These are phyloP conservation scores for Babyrousa celebensis DNA, from an alignment of 2,797 vertebrate genomes.

Conservation along the genomic window DNA sequence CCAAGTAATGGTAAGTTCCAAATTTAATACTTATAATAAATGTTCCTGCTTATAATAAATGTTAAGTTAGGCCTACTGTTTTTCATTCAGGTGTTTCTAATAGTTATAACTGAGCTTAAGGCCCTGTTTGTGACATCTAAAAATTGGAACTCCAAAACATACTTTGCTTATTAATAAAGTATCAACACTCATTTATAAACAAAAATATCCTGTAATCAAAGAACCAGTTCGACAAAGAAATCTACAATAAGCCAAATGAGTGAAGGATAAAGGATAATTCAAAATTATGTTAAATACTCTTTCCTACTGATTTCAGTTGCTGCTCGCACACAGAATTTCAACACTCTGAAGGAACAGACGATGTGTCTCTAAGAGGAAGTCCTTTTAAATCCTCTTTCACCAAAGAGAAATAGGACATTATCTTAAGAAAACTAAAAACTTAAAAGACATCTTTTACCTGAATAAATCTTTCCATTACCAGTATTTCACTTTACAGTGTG, in stretches of 20 bases:
- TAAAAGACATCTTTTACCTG: conserved; percentile 39
- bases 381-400: conserved; percentile 57
- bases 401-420: conserved; percentile 58
- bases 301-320: background rate
- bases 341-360: background rate
- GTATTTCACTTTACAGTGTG: background rate
- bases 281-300: conserved; percentile 33
- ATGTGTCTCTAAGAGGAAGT: conserved; percentile 3
- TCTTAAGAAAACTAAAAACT: conserved; percentile 61
- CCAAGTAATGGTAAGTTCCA: conserved; percentile 32
- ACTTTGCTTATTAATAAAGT: conserved; percentile 51
- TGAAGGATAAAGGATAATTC: conserved; percentile 38
- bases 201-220: conserved; percentile 58
- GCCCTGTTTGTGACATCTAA: background rate
- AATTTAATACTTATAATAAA: background rate
- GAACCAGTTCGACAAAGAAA: conserved; percentile 51
- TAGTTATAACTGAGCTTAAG: conserved; percentile 8
- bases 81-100: conserved; percentile 40
- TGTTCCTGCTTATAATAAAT: conserved; percentile 1
- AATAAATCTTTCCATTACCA: conserved; percentile 20
- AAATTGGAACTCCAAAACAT: conserved; percentile 13
- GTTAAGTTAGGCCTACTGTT: background rate
- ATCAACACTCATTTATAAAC: conserved; percentile 19
- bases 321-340: conserved; percentile 25
- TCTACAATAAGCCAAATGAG: conserved; percentile 47